Conservation (phyloP, 2,797 vertebrate genomes). For the Holocentrus rufus region DNA sequence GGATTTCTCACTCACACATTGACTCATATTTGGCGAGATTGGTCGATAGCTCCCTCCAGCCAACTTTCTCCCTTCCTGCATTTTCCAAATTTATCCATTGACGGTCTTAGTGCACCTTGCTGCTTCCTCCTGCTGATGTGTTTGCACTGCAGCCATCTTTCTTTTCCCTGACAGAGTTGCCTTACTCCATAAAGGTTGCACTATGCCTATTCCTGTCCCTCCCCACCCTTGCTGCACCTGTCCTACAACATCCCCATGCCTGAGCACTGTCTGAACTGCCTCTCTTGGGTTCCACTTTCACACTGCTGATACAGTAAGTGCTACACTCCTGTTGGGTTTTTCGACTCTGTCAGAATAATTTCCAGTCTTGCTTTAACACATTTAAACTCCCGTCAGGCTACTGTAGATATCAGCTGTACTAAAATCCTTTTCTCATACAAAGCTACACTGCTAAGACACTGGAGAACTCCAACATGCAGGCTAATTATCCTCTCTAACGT, state of each 20-base stretch:
- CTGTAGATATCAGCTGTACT: too few species aligned
- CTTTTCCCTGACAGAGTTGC: conserved; percentile 15
- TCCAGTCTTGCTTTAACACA: too few species aligned
- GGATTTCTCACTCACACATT: too few species aligned
- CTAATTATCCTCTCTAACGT: too few species aligned
- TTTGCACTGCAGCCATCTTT: not conserved
- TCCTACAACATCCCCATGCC: not conserved
- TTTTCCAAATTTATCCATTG: conserved; percentile 2
- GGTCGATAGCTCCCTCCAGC: not conserved
- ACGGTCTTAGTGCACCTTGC: conserved; percentile 19
- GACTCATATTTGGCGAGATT: not conserved
- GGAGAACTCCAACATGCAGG: too few species aligned
- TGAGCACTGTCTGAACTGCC: not conserved
- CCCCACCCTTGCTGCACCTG: conserved; percentile 3
- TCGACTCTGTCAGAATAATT: too few species aligned
- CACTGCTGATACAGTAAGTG: not conserved
- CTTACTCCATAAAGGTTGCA: conserved; percentile 1
- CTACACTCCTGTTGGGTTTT: too few species aligned
- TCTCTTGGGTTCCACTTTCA: conserved; percentile 17
- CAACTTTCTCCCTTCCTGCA: not conserved
- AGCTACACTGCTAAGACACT: too few species aligned
- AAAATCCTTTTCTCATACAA: too few species aligned
- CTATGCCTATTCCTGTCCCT: conserved; percentile 21
- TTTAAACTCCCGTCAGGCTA: too few species aligned
- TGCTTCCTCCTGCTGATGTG: conserved; percentile 12